phyloP scores from a whole-genome alignment of 1,140 invertebrate genomes.

The Zaprionus lachaisei region DNA sequence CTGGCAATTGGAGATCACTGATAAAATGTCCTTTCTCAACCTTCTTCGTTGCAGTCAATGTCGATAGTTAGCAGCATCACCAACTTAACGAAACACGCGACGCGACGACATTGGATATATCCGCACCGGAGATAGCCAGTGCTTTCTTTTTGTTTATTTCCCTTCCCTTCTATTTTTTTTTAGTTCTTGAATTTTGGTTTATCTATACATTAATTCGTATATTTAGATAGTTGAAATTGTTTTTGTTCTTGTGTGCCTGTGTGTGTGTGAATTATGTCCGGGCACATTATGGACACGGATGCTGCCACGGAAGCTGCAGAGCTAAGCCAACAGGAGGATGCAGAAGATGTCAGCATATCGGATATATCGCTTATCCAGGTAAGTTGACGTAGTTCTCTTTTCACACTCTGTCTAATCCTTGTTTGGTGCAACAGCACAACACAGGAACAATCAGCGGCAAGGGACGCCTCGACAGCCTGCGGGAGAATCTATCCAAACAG shows the following conservation, averaged over 20 bases:
- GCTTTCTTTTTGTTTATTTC: constrained; percentile 31
- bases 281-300: constrained; percentile 37
- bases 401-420: neutral
- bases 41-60: constrained; percentile 67
- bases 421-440: neutral
- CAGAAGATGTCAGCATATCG: constrained; percentile 46
- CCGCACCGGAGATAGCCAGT: constrained; percentile 67
- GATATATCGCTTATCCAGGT: constrained; percentile 57
- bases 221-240: constrained; percentile 39
- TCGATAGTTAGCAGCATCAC: constrained; percentile 67
- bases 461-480: constrained; percentile 62
- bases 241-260: neutral
- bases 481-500: constrained; percentile 65
- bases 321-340: constrained; percentile 45
- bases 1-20: neutral
- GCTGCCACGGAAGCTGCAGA: constrained; percentile 33
- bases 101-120: constrained; percentile 65
- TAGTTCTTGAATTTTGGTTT: constrained; percentile 25
- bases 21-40: constrained; percentile 1
- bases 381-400: neutral
- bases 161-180: constrained; percentile 16
- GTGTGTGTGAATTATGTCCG: constrained; percentile 25
- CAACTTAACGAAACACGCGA: constrained; percentile 46
- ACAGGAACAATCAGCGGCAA: constrained; percentile 35
- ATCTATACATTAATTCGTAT: neutral